Evolutionary conservation across 2,113 vertebrate species (phyloP).

Genomic region (Petroica traversi): DNA sequence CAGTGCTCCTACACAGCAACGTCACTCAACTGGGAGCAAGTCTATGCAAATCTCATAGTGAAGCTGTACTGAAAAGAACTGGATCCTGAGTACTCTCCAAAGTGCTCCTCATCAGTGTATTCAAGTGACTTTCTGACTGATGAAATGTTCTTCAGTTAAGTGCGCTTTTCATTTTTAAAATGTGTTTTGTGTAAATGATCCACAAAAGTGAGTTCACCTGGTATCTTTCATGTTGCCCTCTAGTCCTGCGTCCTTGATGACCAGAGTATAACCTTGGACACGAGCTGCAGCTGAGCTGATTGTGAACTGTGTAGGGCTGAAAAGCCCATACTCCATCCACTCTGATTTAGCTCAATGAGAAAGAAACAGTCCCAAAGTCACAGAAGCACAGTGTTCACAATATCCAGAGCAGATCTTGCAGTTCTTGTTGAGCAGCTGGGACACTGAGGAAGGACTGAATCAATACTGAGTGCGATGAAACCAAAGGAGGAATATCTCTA

Average conservation of each 20-base stretch:
- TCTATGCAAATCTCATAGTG: background rate
- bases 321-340: background rate
- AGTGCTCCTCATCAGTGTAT: background rate
- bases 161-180: background rate
- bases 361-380: background rate
- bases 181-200: constrained; percentile 13
- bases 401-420: background rate
- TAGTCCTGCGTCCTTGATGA: background rate
- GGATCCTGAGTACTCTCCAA: background rate
- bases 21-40: background rate
- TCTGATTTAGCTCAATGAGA: background rate
- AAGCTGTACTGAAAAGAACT: background rate
- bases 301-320: background rate
- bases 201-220: background rate
- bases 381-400: background rate
- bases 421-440: background rate
- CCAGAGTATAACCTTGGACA: background rate
- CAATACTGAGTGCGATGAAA: background rate
- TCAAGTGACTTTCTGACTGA: background rate
- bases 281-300: background rate
- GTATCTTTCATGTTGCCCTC: background rate
- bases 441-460: background rate
- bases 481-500: background rate
- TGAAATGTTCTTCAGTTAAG: background rate
- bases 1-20: background rate